A percentile compares a stretch with the other conserved stretches of the same genome.
phyloP scores from a whole-genome alignment of 1,140 invertebrate species.

The Tetramorium alpestre region DNA sequence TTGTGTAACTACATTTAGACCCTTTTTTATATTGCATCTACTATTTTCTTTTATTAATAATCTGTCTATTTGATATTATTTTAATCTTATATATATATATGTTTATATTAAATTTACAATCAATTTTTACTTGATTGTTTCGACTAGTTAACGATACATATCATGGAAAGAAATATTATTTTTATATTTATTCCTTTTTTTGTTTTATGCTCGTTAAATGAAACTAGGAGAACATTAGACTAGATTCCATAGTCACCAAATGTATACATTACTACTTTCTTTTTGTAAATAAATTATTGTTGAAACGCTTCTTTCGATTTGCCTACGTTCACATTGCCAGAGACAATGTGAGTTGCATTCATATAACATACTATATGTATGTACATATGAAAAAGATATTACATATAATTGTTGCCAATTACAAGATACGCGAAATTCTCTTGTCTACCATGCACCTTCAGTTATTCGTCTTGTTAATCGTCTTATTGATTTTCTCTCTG shows the following conservation, averaged over 20 bases:
- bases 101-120: slow-evolving; percentile 56
- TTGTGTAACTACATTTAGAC: slow-evolving; percentile 8
- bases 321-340: slow-evolving; percentile 1
- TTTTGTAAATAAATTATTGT: slow-evolving; percentile 26
- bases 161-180: slow-evolving; percentile 4
- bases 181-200: slow-evolving; percentile 35
- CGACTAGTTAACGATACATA: slow-evolving; percentile 44
- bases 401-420: slow-evolving; percentile 41
- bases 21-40: slow-evolving; percentile 23
- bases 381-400: slow-evolving; percentile 25
- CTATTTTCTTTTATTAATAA: slow-evolving; percentile 10
- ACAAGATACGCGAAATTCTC: slow-evolving; percentile 48
- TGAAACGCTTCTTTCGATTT: slow-evolving; percentile 46
- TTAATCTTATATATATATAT: slow-evolving; percentile 23
- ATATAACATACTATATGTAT: slow-evolving; percentile 27
- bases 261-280: neutral
- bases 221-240: slow-evolving; percentile 2
- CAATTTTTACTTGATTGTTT: slow-evolving; percentile 55
- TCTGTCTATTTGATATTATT: slow-evolving; percentile 38
- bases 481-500: slow-evolving; percentile 36
- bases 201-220: slow-evolving; percentile 35
- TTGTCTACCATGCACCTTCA: slow-evolving; percentile 45
- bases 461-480: slow-evolving; percentile 48
- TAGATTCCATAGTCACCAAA: slow-evolving; percentile 6
- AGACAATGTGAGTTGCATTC: slow-evolving; percentile 17